phyloP scores from a whole-genome alignment of 2,113 vertebrate genomes.

The Equus przewalskii region DNA sequence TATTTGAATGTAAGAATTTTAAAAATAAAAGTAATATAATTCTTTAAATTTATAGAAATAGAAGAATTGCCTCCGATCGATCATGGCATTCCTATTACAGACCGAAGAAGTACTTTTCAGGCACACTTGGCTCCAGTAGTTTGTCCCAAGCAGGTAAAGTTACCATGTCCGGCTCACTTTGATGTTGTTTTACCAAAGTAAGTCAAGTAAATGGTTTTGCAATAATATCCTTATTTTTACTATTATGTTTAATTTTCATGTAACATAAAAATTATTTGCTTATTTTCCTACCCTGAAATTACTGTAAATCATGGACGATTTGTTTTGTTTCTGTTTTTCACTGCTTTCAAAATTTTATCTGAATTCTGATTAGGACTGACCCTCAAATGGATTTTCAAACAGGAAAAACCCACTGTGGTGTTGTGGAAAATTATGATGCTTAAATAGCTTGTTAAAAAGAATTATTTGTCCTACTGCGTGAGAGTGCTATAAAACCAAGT shows the following conservation, averaged over 20 bases:
- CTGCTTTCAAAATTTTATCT: slow-evolving; percentile 21
- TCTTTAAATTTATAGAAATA: slow-evolving; percentile 86
- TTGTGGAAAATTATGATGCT: neutral
- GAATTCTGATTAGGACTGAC: neutral
- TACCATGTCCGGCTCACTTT: neutral
- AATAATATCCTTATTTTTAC: neutral
- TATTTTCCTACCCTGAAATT: neutral
- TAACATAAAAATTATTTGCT: neutral
- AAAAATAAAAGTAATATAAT: slow-evolving; percentile 7
- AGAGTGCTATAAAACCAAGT: neutral
- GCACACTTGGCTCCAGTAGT: slow-evolving; percentile 95
- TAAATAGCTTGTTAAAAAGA: neutral
- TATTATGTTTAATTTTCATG: slow-evolving; percentile 8
- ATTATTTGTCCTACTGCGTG: neutral
- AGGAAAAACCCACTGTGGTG: neutral
- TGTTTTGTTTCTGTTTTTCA: neutral
- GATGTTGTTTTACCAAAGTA: neutral
- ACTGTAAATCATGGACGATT: neutral
- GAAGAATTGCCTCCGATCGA: slow-evolving; percentile 93
- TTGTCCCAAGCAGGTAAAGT: slow-evolving; percentile 92
- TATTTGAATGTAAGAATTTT: slow-evolving; percentile 14
- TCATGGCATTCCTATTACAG: slow-evolving; percentile 95
- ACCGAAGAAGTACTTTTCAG: slow-evolving; percentile 98
- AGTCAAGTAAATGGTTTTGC: slow-evolving; percentile 1
- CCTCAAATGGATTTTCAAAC: neutral